Percentiles rank a stretch among this genome's conserved stretches.
phyloP scores from a whole-genome alignment of 92 coral and sea anemone genomes.

The Zoanthus sociatus region DNA sequence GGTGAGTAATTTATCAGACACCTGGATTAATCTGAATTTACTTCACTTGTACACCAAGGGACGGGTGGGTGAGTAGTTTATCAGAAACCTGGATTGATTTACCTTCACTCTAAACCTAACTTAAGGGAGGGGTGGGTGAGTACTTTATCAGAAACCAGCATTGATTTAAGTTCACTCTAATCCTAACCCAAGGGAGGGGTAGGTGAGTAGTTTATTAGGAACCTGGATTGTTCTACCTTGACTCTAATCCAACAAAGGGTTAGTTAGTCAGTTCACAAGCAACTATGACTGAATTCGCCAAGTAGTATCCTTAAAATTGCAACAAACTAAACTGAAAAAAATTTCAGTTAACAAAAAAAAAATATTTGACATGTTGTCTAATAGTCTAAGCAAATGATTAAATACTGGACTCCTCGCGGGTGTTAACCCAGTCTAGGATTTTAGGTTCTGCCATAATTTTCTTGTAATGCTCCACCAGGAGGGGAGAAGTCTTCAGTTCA shows the following conservation, averaged over 20 bases:
- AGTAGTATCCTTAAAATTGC: background rate
- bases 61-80: background rate
- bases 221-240: background rate
- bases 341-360: background rate
- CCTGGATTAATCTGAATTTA: background rate
- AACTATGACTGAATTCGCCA: background rate
- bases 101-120: too few relatives aligned
- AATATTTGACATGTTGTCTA: too few relatives aligned
- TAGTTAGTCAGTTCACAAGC: background rate
- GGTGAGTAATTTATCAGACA: background rate
- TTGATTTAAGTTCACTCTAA: background rate
- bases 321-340: background rate
- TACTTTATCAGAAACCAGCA: background rate
- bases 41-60: background rate
- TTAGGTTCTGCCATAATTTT: conserved; percentile 27
- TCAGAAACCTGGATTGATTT: background rate
- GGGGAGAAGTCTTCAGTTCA: conserved; percentile 17
- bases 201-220: background rate
- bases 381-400: background rate
- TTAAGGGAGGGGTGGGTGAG: background rate
- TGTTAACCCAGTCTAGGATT: conserved; percentile 16
- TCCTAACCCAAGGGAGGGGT: background rate
- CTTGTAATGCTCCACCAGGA: conserved; percentile 43
- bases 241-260: background rate
- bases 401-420: conserved; percentile 8